These are phyloP conservation scores for Cyclina sinensis DNA, from an alignment of 1,140 invertebrate genomes.

Conservation along the genomic window DNA sequence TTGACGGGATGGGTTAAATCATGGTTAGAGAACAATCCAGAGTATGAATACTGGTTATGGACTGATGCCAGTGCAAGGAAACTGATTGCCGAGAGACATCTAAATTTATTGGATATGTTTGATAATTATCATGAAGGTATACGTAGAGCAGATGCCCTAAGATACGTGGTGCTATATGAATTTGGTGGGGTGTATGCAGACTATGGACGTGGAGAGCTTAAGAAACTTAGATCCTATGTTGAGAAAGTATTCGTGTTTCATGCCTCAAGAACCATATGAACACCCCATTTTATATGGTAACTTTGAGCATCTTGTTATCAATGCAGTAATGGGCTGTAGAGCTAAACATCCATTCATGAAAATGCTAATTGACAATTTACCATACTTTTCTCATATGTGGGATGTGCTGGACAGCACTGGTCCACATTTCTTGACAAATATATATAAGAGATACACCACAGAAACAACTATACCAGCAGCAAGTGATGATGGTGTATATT, in stretches of 20 bases:
- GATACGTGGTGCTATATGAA: conserved; percentile 84
- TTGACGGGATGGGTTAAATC: conserved; percentile 80
- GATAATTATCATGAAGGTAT: conserved; percentile 81
- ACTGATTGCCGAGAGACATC: conserved; percentile 80
- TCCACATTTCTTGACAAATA: conserved; percentile 81
- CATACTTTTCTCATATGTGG: conserved; percentile 82
- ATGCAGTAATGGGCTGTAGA: conserved; percentile 84
- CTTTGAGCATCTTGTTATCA: conserved; percentile 82
- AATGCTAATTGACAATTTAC: conserved; percentile 78
- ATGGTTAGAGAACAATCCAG: conserved; percentile 80
- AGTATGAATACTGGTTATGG: conserved; percentile 85
- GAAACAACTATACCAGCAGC: conserved; percentile 19
- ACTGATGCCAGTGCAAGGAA: conserved; percentile 81
- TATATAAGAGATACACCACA: conserved; percentile 74
- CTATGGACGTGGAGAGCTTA: conserved; percentile 84
- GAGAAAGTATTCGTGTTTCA: conserved; percentile 81
- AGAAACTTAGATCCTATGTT: conserved; percentile 78
- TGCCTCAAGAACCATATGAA: conserved; percentile 84
- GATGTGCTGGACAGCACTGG: conserved; percentile 83
- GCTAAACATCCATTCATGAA: conserved; percentile 84
- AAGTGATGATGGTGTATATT: conserved; percentile 73
- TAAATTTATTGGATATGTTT: conserved; percentile 78
- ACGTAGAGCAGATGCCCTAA: conserved; percentile 80
- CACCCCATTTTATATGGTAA: conserved; percentile 83
- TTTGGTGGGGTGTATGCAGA: conserved; percentile 85